phyloP scores from a whole-genome alignment of 1,140 invertebrate genomes.

The Panagrolaimus sp. region DNA sequence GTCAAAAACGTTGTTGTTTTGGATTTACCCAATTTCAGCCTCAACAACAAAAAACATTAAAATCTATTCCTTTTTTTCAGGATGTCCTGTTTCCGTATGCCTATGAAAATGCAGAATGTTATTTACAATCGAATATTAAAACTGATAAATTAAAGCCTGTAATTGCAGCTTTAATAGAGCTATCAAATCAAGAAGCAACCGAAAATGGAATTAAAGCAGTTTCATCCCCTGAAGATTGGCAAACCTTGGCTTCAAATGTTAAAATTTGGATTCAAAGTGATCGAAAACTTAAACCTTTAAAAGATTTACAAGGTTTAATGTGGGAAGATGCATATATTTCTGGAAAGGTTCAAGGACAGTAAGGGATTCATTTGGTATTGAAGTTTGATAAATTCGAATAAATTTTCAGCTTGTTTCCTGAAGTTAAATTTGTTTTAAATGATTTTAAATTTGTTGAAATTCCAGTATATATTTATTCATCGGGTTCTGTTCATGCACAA shows the following conservation, averaged over 20 bases:
- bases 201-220: slow-evolving; percentile 36
- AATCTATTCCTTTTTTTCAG: slow-evolving; percentile 55
- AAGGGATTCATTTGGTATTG: slow-evolving; percentile 61
- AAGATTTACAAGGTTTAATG: slow-evolving; percentile 79
- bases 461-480: slow-evolving; percentile 79
- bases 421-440: slow-evolving; percentile 72
- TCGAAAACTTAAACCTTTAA: slow-evolving; percentile 66
- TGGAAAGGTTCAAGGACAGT: slow-evolving; percentile 77
- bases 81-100: slow-evolving; percentile 78
- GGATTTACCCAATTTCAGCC: too few relatives aligned
- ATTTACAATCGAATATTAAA: slow-evolving; percentile 70
- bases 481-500: slow-evolving; percentile 81
- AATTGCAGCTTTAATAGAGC: slow-evolving; percentile 65
- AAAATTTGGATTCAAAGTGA: slow-evolving; percentile 36
- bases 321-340: slow-evolving; percentile 76
- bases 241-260: slow-evolving; percentile 30
- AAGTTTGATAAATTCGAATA: neutral
- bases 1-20: neutral
- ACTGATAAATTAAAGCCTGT: slow-evolving; percentile 68
- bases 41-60: too few relatives aligned
- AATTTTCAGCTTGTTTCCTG: slow-evolving; percentile 73
- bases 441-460: slow-evolving; percentile 68
- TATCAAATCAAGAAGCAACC: slow-evolving; percentile 22
- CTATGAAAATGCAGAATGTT: slow-evolving; percentile 69
- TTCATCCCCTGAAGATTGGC: slow-evolving; percentile 5